Percentiles rank a stretch among this genome's conserved stretches.
These are phyloP conservation scores for Acrossocheilus wenchowensis DNA, from an alignment of 2,797 vertebrate genomes.

Conservation along the genomic window DNA sequence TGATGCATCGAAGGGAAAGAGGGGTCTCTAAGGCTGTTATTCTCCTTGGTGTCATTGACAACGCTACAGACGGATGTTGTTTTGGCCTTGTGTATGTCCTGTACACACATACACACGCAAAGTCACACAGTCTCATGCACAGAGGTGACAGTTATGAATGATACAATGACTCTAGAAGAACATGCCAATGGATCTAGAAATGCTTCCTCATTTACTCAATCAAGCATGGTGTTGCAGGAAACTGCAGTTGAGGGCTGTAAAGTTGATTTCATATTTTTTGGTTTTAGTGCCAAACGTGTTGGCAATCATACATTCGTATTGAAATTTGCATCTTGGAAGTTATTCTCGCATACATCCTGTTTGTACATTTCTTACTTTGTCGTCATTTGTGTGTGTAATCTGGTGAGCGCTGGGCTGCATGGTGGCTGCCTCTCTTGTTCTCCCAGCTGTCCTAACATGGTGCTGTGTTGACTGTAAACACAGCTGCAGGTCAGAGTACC, in stretches of 20 bases:
- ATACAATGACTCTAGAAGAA: conserved; percentile 4
- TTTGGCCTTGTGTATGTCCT: conserved; percentile 48
- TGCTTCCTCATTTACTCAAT: conserved; percentile 12
- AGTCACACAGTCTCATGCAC: conserved; percentile 62
- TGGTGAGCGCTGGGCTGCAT: conserved; percentile 24
- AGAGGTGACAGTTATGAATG: conserved; percentile 19
- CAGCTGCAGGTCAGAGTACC: conserved; percentile 82
- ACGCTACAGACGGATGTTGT: conserved; percentile 55
- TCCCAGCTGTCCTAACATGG: conserved; percentile 84
- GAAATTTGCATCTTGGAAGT: conserved; percentile 29
- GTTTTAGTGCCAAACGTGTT: background rate
- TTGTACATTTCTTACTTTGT: conserved; percentile 52
- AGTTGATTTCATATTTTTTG: background rate
- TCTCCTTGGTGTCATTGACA: conserved; percentile 59
- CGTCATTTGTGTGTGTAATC: conserved; percentile 43
- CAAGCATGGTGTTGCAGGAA: background rate
- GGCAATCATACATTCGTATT: conserved; percentile 25
- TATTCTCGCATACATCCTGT: conserved; percentile 44
- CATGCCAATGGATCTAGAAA: background rate
- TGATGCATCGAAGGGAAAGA: conserved; percentile 47
- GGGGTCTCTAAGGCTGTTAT: conserved; percentile 59
- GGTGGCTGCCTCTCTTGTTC: conserved; percentile 75
- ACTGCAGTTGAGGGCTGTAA: background rate
- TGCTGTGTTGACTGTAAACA: conserved; percentile 84
- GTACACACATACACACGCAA: conserved; percentile 50